Evolutionary conservation across 2,797 vertebrate genomes (phyloP).

Genomic region (Hippocampus kuda): DNA sequence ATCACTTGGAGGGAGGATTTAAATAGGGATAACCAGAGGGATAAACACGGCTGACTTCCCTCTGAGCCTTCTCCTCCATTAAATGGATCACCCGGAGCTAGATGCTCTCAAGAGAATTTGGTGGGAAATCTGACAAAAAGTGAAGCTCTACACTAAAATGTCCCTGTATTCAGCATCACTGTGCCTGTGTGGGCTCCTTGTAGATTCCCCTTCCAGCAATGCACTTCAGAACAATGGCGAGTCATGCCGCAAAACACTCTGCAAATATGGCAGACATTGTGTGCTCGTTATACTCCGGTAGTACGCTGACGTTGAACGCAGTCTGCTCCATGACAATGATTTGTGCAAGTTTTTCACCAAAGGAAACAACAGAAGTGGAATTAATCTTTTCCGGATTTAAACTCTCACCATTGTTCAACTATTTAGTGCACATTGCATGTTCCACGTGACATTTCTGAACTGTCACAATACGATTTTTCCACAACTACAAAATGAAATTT

Average conservation of each 20-base stretch:
- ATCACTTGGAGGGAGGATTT: slow-evolving; percentile 47
- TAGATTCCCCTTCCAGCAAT: slow-evolving; percentile 2
- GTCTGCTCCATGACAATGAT: neutral
- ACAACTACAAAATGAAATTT: too few relatives aligned
- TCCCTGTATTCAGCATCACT: slow-evolving; percentile 19
- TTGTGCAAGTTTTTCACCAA: neutral
- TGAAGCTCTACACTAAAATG: slow-evolving; percentile 17
- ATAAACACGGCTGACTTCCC: slow-evolving; percentile 57
- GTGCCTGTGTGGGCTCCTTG: slow-evolving; percentile 2
- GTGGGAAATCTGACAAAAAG: neutral
- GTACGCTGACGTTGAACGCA: neutral
- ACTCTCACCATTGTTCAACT: neutral
- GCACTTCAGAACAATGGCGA: neutral
- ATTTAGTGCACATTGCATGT: neutral
- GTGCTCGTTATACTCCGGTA: neutral
- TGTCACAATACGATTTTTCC: too few relatives aligned
- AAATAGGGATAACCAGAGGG: slow-evolving; percentile 61
- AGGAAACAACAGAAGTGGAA: neutral
- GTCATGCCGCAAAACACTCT: neutral
- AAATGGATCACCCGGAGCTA: slow-evolving; percentile 25
- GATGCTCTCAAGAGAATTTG: slow-evolving; percentile 16
- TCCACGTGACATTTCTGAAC: neutral
- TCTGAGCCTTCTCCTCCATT: slow-evolving; percentile 38
- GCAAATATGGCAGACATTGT: neutral
- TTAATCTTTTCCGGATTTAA: neutral